Conservation (phyloP, 2,888 invertebrate species). For the Pegoplata infirma region DNA sequence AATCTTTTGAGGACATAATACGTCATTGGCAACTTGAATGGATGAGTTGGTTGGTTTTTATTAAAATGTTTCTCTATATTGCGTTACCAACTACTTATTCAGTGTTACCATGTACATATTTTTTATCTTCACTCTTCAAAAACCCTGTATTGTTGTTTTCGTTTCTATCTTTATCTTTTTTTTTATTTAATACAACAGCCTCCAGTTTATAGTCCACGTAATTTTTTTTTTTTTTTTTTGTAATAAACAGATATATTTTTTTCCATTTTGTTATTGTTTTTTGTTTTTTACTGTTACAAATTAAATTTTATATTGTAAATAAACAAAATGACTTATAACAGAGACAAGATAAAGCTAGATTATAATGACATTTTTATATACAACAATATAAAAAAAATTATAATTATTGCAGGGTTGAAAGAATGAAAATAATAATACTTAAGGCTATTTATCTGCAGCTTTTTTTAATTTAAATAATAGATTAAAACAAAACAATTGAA, state of each 20-base stretch:
- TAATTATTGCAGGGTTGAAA: not conserved
- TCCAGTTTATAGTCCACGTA: not conserved
- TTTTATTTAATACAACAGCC: not conserved
- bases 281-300: not conserved
- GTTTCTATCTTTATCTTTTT: not conserved
- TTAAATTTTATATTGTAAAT: not conserved
- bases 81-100: not conserved
- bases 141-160: not conserved
- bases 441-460: not conserved
- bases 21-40: not conserved
- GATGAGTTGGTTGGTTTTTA: not conserved
- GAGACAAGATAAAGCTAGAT: not conserved
- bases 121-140: not conserved
- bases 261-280: not conserved
- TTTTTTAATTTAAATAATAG: not conserved
- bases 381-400: not conserved
- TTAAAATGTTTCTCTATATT: not conserved
- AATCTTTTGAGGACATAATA: not conserved
- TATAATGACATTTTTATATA: not conserved
- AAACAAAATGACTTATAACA: not conserved
- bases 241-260: not conserved
- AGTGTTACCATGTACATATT: not conserved
- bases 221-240: not conserved
- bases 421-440: not conserved
- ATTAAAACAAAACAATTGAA: not conserved